Evolutionary conservation across 2,113 vertebrate species (phyloP), one percentile per base, ranked within the genome.

Genomic region (Epinephelus moara): DNA sequence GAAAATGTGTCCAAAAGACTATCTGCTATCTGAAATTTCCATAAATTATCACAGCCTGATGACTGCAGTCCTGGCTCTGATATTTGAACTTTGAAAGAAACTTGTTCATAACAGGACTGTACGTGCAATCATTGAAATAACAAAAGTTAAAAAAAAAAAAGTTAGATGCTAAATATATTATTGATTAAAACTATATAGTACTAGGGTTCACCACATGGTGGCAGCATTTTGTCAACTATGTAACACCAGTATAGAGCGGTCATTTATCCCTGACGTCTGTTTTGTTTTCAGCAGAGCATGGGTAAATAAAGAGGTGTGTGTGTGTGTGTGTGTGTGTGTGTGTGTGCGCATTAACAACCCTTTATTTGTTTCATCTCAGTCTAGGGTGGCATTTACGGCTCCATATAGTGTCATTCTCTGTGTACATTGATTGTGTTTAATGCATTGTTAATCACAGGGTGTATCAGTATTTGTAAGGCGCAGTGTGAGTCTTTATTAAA

Each of bases 121-220:
- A 2, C 23, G 1, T 15, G 4, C 8, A 4, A 27, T 17, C 25
- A 64, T 0, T 17, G 21, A 50, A 6, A 21, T 15, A 17, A 49
- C 37, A n/a, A 15, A 42, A 52, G 45, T 42, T 1, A 17, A 52
- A 27, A 27, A 27, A 27, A 27, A 27, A 27, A 73, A n/a, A 74
- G 18, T 8, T 33, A 17, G 1, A 60, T 42, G 14, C 1, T 4
- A 11, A 59, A 49, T 23, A 5, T 25, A 11, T 47, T 25, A 8
- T 72, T 62, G 13, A 80, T 70, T 27, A 63, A 64, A 72, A 25
- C 17, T 4, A 18, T 78, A 85, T 40, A 87, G 64, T 87, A 25
- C 45, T n/a, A 13, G 14, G 0, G 0, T 61, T 0, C 3, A 77
- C 89, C 93, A 90, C 90, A 73, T 40, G 80, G 64, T 84, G 89